Evolutionary conservation across 2,888 invertebrate genomes (phyloP), one percentile per base, ranked within the genome.

Genomic region (Campopleginae sp.): DNA sequence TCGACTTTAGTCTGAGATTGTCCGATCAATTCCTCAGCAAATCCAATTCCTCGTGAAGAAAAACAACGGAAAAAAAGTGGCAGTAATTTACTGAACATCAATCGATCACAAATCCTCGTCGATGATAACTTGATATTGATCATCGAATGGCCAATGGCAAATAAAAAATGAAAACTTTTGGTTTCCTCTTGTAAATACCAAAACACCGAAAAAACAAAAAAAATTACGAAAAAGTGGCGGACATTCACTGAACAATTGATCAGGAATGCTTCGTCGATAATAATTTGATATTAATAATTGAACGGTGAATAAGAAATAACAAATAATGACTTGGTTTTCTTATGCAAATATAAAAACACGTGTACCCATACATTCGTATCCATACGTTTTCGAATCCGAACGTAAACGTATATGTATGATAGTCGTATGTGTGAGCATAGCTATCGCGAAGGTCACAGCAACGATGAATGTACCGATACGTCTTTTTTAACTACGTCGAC

Each of bases 391-490:
- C 2, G 38, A 17, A 76, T 38, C 17, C n/a, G 27, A 42, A 71
- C 48, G 48, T 61, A 23, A 63, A 38, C 23, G 38, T 46, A 19
- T 14, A 42, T 1, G n/a, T 66, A 44, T 51, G 7, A 8, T n/a
- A 66, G 54, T 27, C 38, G 10, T 48, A 27, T 19, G 54, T 19
- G 44, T 27, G 31, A 12, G 44, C 44, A 51, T 74, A 66, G 61
- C 44, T 74, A 58, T 66, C 61, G 72, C 84, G 87, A 88, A 87
- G 87, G 89, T 88, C 88, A 86, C 66, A 58, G 58, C 66, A 80
- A 88, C 87, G 86, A 89, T 87, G 87, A 89, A 86, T 85, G 87
- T 82, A 70, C 76, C 84, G 78, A 82, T 86, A 87, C 86, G 80
- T 77, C 80, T 84, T 85, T 79, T 87, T 84, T 77, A 85, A 86